phyloP scores from a whole-genome alignment of 2,797 vertebrate species.

The Lepidocolaptes lacrymiger region DNA sequence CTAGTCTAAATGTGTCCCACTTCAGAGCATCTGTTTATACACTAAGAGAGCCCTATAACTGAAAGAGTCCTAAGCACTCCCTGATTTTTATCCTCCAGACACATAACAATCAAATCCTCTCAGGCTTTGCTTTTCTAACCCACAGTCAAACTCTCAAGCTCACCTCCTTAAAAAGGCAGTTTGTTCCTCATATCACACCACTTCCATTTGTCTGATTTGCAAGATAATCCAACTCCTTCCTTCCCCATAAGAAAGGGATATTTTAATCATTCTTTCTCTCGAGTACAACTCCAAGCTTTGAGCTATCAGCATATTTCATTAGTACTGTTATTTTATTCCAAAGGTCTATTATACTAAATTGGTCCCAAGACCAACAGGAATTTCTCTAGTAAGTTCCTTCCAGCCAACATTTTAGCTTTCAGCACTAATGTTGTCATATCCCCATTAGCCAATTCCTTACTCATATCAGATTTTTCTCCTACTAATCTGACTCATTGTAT shows the following conservation, averaged over 20 bases:
- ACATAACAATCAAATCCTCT: not conserved
- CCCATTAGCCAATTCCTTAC: conserved; percentile 15
- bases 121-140: not conserved
- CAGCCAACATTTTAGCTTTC: not conserved
- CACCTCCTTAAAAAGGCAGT: not conserved
- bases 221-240: not conserved
- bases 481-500: conserved; percentile 9
- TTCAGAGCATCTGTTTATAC: not conserved
- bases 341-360: not conserved
- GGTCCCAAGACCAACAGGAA: conserved; percentile 1
- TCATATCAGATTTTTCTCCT: conserved; percentile 1
- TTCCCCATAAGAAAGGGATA: not conserved
- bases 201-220: not conserved
- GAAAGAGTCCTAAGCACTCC: not conserved
- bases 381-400: not conserved
- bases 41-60: not conserved
- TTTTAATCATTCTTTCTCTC: not conserved
- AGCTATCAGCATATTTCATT: conserved; percentile 16
- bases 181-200: not conserved
- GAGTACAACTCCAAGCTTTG: not conserved
- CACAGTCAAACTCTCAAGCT: not conserved
- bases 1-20: not conserved
- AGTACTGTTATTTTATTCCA: not conserved
- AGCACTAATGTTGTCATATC: not conserved
- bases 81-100: not conserved